Base-by-base conservation (phyloP, 2,888 invertebrate species). In the Aspidapion aeneum region DNA sequence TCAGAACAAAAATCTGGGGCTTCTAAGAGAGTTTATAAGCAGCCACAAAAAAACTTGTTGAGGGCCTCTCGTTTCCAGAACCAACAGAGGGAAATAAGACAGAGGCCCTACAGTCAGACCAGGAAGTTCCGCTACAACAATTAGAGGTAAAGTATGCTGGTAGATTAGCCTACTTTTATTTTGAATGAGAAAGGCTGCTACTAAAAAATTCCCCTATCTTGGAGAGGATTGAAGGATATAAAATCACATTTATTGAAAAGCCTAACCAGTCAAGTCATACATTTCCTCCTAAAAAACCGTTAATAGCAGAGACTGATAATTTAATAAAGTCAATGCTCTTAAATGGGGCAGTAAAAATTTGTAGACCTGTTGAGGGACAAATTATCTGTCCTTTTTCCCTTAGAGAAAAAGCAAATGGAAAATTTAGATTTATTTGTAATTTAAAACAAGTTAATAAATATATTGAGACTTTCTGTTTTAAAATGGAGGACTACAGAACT, bases 401-500 rank as follows among this genome's bases (percentile, higher is more conserved):
- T 63, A 62, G 63, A 55, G 70, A 67, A 52, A 63, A 68, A 67
- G 58, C 67, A 19, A 62, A 66, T 49, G 63, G 63, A 0, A 22
- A 19, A 56, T 57, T 54, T 49, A 61, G 70, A 0, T 69, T 72
- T 59, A 72, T 73, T 55, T 58, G 71, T n/a, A 71, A 70, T 56
- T 57, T 70, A 51, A 70, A 70, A 60, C 21, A 52, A 0, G 55
- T 72, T 17, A 72, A 72, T 49, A 55, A 62, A 54, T 72, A 63
- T 59, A 60, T 74, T 49, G 18, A 58, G 18, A 62, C 66, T 9
- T 35, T 63, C 9, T 70, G 73, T 65, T 74, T 74, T 58, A 72
- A 74, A 67, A 64, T 72, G 60, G 71, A 72, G 60, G 69, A 72
- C 57, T 63, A 61, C 52, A 64, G 68, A 63, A 70, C 70, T 0